Conservation (phyloP, 2,797 vertebrate species). For the Halcyon leucocephala region DNA sequence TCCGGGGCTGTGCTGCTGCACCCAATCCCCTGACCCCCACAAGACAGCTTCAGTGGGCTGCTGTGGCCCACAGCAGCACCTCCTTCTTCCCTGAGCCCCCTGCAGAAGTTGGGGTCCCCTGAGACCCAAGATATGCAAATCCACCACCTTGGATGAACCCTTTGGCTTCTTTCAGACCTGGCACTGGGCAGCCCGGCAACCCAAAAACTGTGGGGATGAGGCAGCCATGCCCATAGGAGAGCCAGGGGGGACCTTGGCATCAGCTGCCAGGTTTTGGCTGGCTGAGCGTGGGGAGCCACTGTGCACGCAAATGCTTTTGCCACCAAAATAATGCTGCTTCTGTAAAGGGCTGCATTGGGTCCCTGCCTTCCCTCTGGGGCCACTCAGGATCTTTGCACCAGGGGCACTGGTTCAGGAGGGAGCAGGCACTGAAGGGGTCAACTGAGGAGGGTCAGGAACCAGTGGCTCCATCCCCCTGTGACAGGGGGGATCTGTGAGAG, state of each 20-base stretch:
- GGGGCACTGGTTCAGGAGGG: not conserved
- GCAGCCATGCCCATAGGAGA: fast-evolving
- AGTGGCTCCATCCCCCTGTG: fast-evolving
- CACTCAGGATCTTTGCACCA: fast-evolving
- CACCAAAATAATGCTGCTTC: not conserved
- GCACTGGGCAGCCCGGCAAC: fast-evolving
- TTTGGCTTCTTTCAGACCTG: not conserved
- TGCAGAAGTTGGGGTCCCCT: not conserved
- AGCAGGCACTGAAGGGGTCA: not conserved
- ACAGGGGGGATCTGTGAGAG: not conserved
- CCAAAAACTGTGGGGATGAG: not conserved
- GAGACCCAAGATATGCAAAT: not conserved
- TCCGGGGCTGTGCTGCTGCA: fast-evolving
- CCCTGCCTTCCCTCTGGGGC: not conserved
- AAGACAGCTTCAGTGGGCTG: not conserved
- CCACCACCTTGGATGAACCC: not conserved
- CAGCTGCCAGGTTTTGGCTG: fast-evolving
- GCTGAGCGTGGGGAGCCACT: fast-evolving
- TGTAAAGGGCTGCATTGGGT: fast-evolving
- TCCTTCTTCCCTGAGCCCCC: not conserved
- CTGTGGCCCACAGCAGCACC: fast-evolving
- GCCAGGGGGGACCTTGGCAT: fast-evolving
- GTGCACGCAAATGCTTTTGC: fast-evolving
- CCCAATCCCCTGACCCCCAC: not conserved
- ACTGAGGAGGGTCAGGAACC: fast-evolving